These are phyloP conservation scores for Calliphora vomitoria DNA, from an alignment of 2,888 invertebrate species.

Conservation along the genomic window DNA sequence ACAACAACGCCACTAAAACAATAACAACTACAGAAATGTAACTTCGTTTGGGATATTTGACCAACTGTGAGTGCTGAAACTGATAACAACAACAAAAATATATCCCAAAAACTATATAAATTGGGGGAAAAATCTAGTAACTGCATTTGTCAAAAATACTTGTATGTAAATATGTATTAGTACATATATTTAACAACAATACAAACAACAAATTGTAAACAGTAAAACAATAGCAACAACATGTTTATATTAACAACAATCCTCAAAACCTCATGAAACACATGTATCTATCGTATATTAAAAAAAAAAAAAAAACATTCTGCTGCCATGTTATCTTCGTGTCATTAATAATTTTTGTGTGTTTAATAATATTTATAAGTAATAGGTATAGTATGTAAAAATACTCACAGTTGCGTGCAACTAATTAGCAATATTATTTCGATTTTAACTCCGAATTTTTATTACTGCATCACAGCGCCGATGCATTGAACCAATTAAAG, in stretches of 20 bases:
- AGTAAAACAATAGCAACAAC: conserved; percentile 15
- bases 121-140: conserved; percentile 7
- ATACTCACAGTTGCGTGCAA: not conserved
- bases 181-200: not conserved
- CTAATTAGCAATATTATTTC: not conserved
- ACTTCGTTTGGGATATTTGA: conserved; percentile 55
- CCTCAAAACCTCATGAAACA: conserved; percentile 14
- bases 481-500: no score
- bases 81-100: conserved; percentile 20
- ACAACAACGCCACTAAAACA: not conserved
- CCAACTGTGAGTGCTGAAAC: conserved; percentile 49
- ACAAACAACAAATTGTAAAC: not conserved
- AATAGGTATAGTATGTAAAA: not conserved
- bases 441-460: not conserved
- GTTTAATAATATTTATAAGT: not conserved
- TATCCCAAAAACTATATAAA: not conserved
- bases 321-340: conserved; percentile 29
- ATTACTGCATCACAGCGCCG: not conserved
- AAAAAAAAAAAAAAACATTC: conserved; percentile 1
- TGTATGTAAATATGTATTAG: not conserved
- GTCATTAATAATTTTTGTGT: conserved; percentile 20
- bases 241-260: conserved; percentile 16
- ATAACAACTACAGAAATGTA: conserved; percentile 16
- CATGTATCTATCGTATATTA: not conserved
- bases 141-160: conserved; percentile 7